Evolutionary conservation across 2,797 vertebrate species (phyloP).

Genomic region (Cyprinella venusta): DNA sequence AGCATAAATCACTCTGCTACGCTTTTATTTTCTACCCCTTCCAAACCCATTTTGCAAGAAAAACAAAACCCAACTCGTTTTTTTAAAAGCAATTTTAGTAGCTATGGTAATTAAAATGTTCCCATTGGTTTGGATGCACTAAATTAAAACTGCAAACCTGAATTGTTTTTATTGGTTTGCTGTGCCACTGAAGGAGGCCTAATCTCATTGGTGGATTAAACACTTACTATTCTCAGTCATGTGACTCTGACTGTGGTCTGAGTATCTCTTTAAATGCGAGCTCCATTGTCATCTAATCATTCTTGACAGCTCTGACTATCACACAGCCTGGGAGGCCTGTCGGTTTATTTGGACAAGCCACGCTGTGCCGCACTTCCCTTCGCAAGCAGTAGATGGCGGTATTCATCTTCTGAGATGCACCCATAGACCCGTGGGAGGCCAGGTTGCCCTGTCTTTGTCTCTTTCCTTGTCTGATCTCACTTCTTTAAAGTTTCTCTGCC

Average conservation of each 20-base stretch:
- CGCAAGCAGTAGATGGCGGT: constrained; percentile 82
- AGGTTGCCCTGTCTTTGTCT: constrained; percentile 36
- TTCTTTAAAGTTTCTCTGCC: constrained; percentile 9
- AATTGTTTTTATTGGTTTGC: constrained; percentile 14
- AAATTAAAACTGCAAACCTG: constrained; percentile 14
- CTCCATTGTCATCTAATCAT: constrained; percentile 77
- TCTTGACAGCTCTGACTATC: constrained; percentile 78
- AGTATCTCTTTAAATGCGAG: constrained; percentile 71
- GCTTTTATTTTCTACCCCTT: constrained; percentile 3
- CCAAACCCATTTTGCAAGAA: constrained; percentile 27
- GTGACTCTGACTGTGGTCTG: constrained; percentile 67
- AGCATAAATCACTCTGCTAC: constrained; percentile 41
- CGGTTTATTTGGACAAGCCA: constrained; percentile 43
- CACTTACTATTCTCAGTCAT: constrained; percentile 50
- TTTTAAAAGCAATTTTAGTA: background rate
- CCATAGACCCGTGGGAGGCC: constrained; percentile 1
- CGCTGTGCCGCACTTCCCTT: constrained; percentile 22
- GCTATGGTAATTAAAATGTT: constrained; percentile 27
- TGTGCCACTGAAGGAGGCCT: background rate
- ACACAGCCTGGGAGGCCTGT: constrained; percentile 71
- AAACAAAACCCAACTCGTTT: constrained; percentile 3
- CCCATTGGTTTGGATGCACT: background rate
- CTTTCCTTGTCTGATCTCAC: constrained; percentile 22
- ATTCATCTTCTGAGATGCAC: constrained; percentile 79
- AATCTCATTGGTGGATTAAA: constrained; percentile 4